Percentiles rank a stretch among this genome's conserved stretches.
phyloP scores from a whole-genome alignment of 2,113 vertebrate genomes.

The Tyrannus savana region DNA sequence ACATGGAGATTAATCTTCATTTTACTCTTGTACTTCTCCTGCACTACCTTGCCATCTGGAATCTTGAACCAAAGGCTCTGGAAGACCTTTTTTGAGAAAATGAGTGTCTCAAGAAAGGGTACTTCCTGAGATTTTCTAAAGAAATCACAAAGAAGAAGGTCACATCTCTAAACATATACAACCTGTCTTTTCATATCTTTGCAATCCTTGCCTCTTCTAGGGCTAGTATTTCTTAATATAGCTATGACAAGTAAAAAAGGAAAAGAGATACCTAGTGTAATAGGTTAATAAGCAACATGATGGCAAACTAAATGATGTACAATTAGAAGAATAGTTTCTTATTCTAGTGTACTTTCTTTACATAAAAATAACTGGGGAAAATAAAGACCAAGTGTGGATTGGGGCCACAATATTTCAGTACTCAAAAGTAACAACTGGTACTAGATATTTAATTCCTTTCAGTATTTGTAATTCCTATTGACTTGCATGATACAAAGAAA shows the following conservation, averaged over 20 bases:
- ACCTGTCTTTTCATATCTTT: background rate
- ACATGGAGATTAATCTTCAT: background rate
- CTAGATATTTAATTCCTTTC: background rate
- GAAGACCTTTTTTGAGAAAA: background rate
- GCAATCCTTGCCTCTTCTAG: background rate
- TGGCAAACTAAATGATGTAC: accelerated
- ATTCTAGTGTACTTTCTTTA: background rate
- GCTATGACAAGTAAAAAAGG: background rate
- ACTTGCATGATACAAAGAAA: background rate
- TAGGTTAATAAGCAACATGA: background rate
- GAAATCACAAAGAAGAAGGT: background rate
- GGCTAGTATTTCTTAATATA: background rate
- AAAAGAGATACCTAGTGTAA: background rate
- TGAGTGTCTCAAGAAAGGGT: background rate
- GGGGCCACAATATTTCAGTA: background rate
- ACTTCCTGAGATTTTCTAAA: background rate
- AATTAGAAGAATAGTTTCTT: background rate
- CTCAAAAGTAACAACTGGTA: background rate
- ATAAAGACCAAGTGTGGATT: background rate
- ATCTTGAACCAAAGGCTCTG: background rate
- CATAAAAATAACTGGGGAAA: background rate
- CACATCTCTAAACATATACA: background rate
- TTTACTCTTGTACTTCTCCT: background rate
- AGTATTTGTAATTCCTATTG: background rate
- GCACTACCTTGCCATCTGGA: background rate